A percentile compares a stretch with the other conserved stretches of the same genome.
phyloP scores from a whole-genome alignment of 2,888 invertebrate species.

The Euzophera pinguis region DNA sequence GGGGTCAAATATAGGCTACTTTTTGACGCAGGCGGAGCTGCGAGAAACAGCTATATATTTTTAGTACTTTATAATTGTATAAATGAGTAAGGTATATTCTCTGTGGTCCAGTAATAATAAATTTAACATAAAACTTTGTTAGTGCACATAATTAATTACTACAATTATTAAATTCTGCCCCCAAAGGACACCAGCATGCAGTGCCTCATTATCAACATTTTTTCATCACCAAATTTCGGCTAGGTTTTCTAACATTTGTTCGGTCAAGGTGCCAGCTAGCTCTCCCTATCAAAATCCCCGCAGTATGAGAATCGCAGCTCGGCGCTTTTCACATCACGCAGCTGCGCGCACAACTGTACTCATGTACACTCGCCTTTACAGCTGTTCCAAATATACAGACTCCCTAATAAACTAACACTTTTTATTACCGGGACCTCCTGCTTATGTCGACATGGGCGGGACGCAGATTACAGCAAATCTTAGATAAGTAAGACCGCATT shows the following conservation, averaged over 20 bases:
- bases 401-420: constrained; percentile 73
- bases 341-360: constrained; percentile 38
- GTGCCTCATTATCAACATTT: background rate
- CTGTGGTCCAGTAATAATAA: too few relatives aligned
- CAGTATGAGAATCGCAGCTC: constrained; percentile 64
- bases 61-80: too few relatives aligned
- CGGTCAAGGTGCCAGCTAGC: constrained; percentile 47
- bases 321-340: constrained; percentile 70
- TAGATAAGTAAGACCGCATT: background rate
- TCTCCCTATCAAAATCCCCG: constrained; percentile 50
- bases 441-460: constrained; percentile 30
- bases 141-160: too few relatives aligned
- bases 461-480: constrained; percentile 31
- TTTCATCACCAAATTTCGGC: background rate
- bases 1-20: too few relatives aligned
- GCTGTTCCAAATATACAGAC: constrained; percentile 72
- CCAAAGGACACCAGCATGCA: too few relatives aligned
- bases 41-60: too few relatives aligned
- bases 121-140: too few relatives aligned
- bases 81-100: too few relatives aligned
- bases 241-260: constrained; percentile 27
- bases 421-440: constrained; percentile 50
- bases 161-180: too few relatives aligned
- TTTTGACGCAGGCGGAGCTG: too few relatives aligned
- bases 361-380: constrained; percentile 41